Percentiles rank a stretch among this genome's conserved stretches.
These are phyloP conservation scores for Rissa tridactyla DNA, from an alignment of 2,113 vertebrate genomes.

Conservation along the genomic window DNA sequence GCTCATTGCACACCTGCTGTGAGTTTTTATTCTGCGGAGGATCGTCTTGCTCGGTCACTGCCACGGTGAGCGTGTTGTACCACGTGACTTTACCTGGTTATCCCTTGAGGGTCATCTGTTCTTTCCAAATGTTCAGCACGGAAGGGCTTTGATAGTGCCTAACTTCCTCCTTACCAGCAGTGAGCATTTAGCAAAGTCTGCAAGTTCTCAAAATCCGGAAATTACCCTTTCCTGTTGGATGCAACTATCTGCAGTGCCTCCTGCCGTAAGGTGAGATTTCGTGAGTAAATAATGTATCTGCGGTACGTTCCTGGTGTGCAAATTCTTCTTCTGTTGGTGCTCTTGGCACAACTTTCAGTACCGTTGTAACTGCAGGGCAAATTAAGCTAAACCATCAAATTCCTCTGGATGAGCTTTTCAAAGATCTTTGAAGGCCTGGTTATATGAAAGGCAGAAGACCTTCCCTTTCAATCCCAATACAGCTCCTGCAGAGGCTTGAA, in stretches of 20 bases:
- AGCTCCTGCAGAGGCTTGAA: background rate
- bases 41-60: conserved; percentile 6
- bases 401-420: background rate
- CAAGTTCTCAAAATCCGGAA: background rate
- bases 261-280: background rate
- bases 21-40: background rate
- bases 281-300: accelerated
- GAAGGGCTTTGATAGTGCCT: background rate
- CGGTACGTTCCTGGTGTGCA: background rate
- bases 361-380: background rate
- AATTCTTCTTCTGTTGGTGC: background rate
- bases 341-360: background rate
- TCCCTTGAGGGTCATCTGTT: background rate
- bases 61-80: background rate
- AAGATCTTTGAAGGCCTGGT: background rate
- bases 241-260: accelerated
- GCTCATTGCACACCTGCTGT: conserved; percentile 50
- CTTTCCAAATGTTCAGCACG: background rate
- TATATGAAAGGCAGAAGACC: background rate
- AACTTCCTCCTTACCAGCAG: background rate
- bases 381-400: background rate
- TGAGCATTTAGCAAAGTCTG: background rate
- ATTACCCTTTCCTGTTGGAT: background rate
- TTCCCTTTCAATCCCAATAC: background rate
- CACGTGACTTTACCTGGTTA: background rate